Evolutionary conservation across 2,113 vertebrate species (phyloP).

Genomic region (Alethe diademata): DNA sequence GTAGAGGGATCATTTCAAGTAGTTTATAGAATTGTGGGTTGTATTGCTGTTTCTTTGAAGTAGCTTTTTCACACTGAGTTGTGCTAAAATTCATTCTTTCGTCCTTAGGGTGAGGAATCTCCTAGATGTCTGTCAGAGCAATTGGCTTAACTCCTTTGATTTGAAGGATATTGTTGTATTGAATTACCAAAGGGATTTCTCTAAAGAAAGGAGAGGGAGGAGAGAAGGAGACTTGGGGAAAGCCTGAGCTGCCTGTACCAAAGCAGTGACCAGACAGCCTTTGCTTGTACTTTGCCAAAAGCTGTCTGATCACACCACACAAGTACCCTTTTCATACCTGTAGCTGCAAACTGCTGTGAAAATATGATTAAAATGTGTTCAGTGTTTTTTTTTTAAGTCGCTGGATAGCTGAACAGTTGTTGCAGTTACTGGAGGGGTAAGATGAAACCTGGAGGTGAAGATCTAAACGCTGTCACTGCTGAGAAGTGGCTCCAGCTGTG

Average conservation of each 20-base stretch:
- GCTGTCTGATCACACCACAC: neutral
- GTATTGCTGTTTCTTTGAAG: conserved; percentile 43
- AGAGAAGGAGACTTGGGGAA: neutral
- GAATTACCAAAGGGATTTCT: conserved; percentile 38
- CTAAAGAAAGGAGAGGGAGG: neutral
- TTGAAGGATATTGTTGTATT: conserved; percentile 25
- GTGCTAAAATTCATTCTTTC: conserved; percentile 17
- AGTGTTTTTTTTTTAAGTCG: neutral
- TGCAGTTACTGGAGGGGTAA: neutral
- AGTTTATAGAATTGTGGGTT: conserved; percentile 6
- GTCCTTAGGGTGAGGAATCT: neutral
- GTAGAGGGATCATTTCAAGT: conserved; percentile 4
- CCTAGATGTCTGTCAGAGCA: conserved; percentile 29
- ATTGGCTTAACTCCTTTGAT: conserved; percentile 41
- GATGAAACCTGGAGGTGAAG: neutral
- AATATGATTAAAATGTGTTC: neutral
- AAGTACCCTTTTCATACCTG: neutral
- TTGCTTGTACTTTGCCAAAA: neutral
- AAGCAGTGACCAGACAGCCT: neutral
- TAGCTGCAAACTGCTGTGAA: neutral
- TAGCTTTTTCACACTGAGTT: conserved; percentile 40
- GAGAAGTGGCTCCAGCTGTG: neutral
- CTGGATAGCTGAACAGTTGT: neutral
- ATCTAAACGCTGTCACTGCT: neutral
- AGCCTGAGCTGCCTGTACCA: neutral